Evolutionary conservation across 2,888 invertebrate genomes (phyloP).

Genomic region (Eugnorisma glareosa): DNA sequence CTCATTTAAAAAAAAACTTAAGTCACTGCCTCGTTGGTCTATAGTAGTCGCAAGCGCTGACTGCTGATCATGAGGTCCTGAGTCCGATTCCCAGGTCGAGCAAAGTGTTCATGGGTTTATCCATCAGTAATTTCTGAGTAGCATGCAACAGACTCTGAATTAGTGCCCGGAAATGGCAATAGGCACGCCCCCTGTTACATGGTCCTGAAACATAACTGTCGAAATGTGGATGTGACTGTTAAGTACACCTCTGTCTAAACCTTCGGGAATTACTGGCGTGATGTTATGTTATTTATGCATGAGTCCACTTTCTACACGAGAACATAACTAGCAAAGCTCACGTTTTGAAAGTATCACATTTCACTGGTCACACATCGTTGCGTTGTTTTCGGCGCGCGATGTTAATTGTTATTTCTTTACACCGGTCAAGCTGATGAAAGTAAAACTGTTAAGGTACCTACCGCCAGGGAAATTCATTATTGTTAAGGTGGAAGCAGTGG

Average conservation of each 20-base stretch:
- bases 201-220: background rate
- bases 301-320: slow-evolving; percentile 53
- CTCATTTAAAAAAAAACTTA: background rate
- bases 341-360: slow-evolving; percentile 82
- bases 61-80: background rate
- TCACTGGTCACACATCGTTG: slow-evolving; percentile 79
- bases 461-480: background rate
- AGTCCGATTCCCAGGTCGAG: background rate
- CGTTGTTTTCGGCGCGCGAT: slow-evolving; percentile 67
- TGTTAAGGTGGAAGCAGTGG: background rate
- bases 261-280: background rate
- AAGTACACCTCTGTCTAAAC: background rate
- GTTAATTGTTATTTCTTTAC: slow-evolving; percentile 53
- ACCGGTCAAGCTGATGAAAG: slow-evolving; percentile 64
- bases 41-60: background rate
- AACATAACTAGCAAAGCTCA: slow-evolving; percentile 68
- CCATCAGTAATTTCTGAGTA: background rate
- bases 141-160: background rate
- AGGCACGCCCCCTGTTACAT: background rate
- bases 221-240: background rate
- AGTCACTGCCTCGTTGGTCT: background rate
- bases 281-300: slow-evolving; percentile 3
- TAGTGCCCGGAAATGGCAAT: background rate
- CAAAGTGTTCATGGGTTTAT: background rate
- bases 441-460: slow-evolving; percentile 52